These are phyloP conservation scores for Agonopterix heracliana DNA, from an alignment of 2,888 invertebrate species.

Conservation along the genomic window DNA sequence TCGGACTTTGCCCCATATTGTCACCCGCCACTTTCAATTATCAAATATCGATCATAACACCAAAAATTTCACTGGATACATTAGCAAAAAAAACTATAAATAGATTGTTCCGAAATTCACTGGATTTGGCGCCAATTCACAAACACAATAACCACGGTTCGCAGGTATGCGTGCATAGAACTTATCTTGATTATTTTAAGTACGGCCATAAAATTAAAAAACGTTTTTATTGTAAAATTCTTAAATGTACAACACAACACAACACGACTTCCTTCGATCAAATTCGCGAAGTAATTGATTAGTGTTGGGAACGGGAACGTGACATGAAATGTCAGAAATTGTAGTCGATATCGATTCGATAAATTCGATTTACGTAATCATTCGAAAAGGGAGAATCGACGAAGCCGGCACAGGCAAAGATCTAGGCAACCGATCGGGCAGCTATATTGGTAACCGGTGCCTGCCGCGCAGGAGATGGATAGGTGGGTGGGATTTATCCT, in stretches of 20 bases:
- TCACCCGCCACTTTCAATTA: slow-evolving; percentile 46
- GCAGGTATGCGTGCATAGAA: too few relatives aligned
- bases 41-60: slow-evolving; percentile 41
- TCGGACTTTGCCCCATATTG: slow-evolving; percentile 69
- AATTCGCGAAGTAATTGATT: slow-evolving; percentile 4
- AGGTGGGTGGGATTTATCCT: too few relatives aligned
- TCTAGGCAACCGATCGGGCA: too few relatives aligned
- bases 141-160: slow-evolving; percentile 6
- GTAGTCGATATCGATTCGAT: too few relatives aligned
- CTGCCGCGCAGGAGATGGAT: too few relatives aligned
- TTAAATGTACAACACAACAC: slow-evolving; percentile 2
- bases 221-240: not conserved
- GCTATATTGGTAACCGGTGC: too few relatives aligned
- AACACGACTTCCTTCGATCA: slow-evolving; percentile 21
- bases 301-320: not conserved
- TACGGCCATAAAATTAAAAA: not conserved
- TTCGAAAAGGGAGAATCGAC: too few relatives aligned
- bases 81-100: slow-evolving; percentile 42
- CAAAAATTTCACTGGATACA: slow-evolving; percentile 40
- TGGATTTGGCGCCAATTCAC: slow-evolving; percentile 21
- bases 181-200: not conserved
- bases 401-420: too few relatives aligned
- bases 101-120: slow-evolving; percentile 45
- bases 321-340: not conserved
- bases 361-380: too few relatives aligned